Percentiles rank a stretch among this genome's conserved stretches.
Evolutionary conservation across 2,113 vertebrate species (phyloP).

Genomic region (Phalacrocorax brasilianus): DNA sequence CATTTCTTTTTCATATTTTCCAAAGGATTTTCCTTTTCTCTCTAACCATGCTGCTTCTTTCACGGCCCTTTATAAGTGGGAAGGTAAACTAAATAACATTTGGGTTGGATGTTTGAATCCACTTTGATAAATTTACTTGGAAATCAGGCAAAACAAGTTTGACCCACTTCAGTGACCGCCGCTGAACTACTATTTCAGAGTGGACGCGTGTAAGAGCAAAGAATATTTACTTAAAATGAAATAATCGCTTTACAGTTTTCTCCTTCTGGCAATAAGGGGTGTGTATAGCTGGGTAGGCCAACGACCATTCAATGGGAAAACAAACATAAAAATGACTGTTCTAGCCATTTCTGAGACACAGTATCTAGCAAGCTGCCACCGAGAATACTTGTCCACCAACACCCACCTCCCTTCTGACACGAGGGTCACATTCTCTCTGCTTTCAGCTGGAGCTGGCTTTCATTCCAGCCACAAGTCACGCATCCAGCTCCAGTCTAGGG

Average conservation of each 20-base stretch:
- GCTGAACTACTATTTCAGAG: not conserved
- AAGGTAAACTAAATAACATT: not conserved
- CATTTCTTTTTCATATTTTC: not conserved
- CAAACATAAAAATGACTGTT: not conserved
- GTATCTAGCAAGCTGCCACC: not conserved
- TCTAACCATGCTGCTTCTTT: not conserved
- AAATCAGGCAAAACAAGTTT: not conserved
- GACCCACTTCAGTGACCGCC: not conserved
- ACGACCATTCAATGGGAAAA: not conserved
- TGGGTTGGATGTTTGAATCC: not conserved
- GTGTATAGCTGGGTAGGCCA: not conserved
- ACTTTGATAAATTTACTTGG: not conserved
- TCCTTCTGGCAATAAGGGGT: not conserved
- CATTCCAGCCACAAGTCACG: not conserved
- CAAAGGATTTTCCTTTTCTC: not conserved
- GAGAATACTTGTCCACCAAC: not conserved
- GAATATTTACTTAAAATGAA: not conserved
- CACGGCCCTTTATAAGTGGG: not conserved
- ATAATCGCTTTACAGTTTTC: not conserved
- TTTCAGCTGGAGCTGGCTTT: not conserved
- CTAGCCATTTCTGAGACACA: not conserved
- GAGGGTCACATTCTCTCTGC: not conserved
- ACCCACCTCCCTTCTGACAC: not conserved
- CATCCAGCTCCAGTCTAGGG: not conserved
- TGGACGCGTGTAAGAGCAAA: not conserved